Evolutionary conservation across 2,797 vertebrate genomes (phyloP).

Genomic region (Gallirallus australis): DNA sequence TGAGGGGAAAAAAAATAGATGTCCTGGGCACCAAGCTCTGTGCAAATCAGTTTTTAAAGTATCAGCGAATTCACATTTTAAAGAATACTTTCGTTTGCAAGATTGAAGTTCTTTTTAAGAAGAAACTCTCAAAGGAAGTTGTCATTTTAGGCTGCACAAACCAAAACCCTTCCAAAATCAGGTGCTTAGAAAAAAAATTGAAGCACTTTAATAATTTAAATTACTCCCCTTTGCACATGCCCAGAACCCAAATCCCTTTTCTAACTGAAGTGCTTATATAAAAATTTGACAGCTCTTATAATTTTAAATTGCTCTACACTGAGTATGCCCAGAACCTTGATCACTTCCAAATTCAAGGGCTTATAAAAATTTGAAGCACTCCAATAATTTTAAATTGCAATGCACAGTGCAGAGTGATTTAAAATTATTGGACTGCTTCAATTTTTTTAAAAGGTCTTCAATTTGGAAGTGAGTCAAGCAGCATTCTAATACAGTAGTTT

Average conservation of each 20-base stretch:
- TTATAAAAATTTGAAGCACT: conserved; percentile 90
- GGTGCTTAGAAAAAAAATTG: conserved; percentile 78
- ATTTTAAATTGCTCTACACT: conserved; percentile 88
- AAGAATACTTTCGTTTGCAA: conserved; percentile 69
- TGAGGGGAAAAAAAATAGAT: conserved; percentile 50
- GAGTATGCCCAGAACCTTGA: conserved; percentile 87
- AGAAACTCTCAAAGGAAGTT: conserved; percentile 77
- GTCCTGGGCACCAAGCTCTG: conserved; percentile 37
- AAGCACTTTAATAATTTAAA: conserved; percentile 85
- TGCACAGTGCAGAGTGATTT: conserved; percentile 86
- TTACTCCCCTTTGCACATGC: conserved; percentile 82
- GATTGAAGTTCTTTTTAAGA: conserved; percentile 65
- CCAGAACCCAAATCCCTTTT: conserved; percentile 84
- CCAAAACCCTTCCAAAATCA: conserved; percentile 82
- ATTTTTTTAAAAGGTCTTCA: conserved; percentile 85
- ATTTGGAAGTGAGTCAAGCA: conserved; percentile 85
- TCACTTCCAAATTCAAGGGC: conserved; percentile 89
- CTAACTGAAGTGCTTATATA: conserved; percentile 87
- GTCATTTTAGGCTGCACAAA: conserved; percentile 78
- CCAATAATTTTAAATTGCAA: conserved; percentile 90
- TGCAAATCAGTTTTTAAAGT: conserved; percentile 76
- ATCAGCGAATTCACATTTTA: conserved; percentile 60
- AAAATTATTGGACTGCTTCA: conserved; percentile 87
- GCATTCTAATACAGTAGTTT: conserved; percentile 83
- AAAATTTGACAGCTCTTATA: conserved; percentile 90